Base-by-base conservation (phyloP, 2,113 vertebrate genomes). In the Heterotilapia buettikoferi region DNA sequence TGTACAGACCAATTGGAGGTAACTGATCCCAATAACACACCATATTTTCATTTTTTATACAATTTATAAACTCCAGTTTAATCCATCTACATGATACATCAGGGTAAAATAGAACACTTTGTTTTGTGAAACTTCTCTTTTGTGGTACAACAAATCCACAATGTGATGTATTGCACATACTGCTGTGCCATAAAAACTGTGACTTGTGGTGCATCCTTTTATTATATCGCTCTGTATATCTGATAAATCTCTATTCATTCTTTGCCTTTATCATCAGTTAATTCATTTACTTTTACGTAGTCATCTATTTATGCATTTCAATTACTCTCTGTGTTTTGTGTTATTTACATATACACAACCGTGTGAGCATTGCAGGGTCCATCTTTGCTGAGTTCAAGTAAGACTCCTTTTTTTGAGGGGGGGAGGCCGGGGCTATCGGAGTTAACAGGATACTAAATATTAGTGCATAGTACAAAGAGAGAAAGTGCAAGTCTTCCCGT, bases 1-100 rank as follows among this genome's bases (percentile, higher is more conserved):
- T 97, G 96, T 98, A 99, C 92, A 97, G 97, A 98, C 97, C 98
- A 97, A 97, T 97, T 97, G 97, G 97, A 98, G 97, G 97, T 97
- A 98, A 99, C 97, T 96, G 93, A 95, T 96, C 94, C 94, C 91
- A 97, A 97, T 97, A 98, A 98, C 98, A 98, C 98, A 97, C 97
- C 97, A 97, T 97, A 97, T 97, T 95, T 96, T 97, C 96, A 85
- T 96, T 94, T 95, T 94, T 66, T 66, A 96, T 97, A 89, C 97
- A 96, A 96, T 97, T 97, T 84, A 33, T 95, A 94, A 95, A 96
- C 94, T 95, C 94, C 96, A 96, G 91, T 96, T 98, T 96, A 82
- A 93, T 94, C 95, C 95, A 94, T 95, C 94, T 92, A 96, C 94
- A 95, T 94, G 86, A 94, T 93, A 95, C 94, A 94, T 94, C 71